A percentile compares a stretch with the other conserved stretches of the same genome.
Evolutionary conservation across 2,797 vertebrate species (phyloP).

Genomic region (Epinephelus awoara): DNA sequence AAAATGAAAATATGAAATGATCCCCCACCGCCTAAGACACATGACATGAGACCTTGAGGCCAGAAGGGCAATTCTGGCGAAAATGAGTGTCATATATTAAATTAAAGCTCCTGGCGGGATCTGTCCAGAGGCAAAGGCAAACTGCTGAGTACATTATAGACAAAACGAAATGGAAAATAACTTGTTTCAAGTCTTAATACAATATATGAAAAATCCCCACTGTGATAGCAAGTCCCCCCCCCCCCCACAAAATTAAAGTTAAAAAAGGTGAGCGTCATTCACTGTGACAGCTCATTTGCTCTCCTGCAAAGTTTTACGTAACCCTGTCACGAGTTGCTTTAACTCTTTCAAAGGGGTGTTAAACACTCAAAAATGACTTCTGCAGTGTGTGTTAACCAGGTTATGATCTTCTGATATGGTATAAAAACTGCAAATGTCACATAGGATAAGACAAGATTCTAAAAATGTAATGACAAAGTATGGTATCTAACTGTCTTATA

Average conservation of each 20-base stretch:
- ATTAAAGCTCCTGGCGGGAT: constrained; percentile 64
- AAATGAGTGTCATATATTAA: constrained; percentile 67
- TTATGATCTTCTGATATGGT: neutral
- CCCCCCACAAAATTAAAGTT: constrained; percentile 13
- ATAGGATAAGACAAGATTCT: neutral
- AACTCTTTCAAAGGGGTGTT: neutral
- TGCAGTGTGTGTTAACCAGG: neutral
- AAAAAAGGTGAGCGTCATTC: constrained; percentile 10
- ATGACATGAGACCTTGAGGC: constrained; percentile 52
- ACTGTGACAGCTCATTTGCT: constrained; percentile 16
- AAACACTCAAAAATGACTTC: neutral
- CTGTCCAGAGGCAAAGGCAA: constrained; percentile 44
- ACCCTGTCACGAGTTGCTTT: neutral
- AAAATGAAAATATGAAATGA: constrained; percentile 65
- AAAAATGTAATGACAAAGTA: constrained; percentile 6
- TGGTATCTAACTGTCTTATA: neutral
- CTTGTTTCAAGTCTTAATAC: constrained; percentile 36
- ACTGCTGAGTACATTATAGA: constrained; percentile 49
- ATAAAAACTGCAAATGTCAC: neutral
- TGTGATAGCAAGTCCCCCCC: neutral
- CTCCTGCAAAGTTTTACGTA: constrained; percentile 7
- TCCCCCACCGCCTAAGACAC: constrained; percentile 33
- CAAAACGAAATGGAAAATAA: constrained; percentile 38
- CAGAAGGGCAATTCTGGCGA: constrained; percentile 53
- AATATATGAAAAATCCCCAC: constrained; percentile 31